A percentile compares a stretch with the other conserved stretches of the same genome.
Conservation (phyloP, 1,140 invertebrate species). For the Chymomyza costata region DNA sequence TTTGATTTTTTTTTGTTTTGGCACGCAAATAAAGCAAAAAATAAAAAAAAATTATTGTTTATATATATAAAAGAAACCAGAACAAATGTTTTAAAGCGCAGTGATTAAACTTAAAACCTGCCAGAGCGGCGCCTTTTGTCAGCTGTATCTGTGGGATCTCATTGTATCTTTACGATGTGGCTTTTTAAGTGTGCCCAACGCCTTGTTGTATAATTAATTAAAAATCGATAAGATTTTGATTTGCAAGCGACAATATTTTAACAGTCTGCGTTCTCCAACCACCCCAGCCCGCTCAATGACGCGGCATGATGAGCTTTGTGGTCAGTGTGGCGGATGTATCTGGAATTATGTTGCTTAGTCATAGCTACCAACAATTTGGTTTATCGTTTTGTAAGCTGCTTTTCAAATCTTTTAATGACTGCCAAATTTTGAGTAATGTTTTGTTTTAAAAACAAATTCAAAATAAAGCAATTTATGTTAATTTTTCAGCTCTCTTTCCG, state of each 20-base stretch:
- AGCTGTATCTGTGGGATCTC: conserved; percentile 12
- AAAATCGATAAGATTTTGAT: conserved; percentile 71
- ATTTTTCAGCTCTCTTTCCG: too few species aligned
- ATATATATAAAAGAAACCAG: conserved; percentile 1
- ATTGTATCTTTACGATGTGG: conserved; percentile 52
- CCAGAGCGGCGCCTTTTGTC: background rate
- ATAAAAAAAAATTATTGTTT: background rate
- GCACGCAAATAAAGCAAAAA: conserved; percentile 26
- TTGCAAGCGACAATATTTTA: conserved; percentile 20
- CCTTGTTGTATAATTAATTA: conserved; percentile 60
- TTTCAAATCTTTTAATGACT: too few species aligned
- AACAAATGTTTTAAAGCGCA: conserved; percentile 29
- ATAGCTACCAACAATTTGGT: too few species aligned
- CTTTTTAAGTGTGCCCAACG: conserved; percentile 10
- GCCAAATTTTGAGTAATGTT: too few species aligned
- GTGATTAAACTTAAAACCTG: conserved; percentile 25
- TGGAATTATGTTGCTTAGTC: conserved; percentile 60
- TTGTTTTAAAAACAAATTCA: too few species aligned
- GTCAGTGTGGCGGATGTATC: too few species aligned
- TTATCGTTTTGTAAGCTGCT: too few species aligned
- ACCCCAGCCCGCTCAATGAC: too few species aligned
- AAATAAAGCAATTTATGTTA: too few species aligned
- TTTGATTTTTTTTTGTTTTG: conserved; percentile 47
- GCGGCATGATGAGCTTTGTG: too few species aligned
- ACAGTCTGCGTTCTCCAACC: too few species aligned